Percentiles rank a stretch among this genome's conserved stretches.
Evolutionary conservation across 2,797 vertebrate genomes (phyloP).

Genomic region (Tangara arthus): DNA sequence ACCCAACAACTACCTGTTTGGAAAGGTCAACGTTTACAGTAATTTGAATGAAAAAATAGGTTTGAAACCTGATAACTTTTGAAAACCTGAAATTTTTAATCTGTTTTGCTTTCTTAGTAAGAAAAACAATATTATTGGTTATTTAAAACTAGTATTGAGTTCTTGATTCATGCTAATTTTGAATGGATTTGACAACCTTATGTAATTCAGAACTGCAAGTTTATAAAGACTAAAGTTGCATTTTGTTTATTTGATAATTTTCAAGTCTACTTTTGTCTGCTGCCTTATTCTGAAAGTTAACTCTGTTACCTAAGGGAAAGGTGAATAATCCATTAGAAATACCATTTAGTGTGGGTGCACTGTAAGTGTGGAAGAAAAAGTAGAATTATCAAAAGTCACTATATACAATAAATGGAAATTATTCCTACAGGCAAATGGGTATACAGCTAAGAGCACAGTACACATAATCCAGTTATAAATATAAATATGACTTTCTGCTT

Average conservation of each 20-base stretch:
- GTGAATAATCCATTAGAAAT: constrained; percentile 49
- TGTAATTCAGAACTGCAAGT: not conserved
- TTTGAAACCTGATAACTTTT: not conserved
- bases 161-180: not conserved
- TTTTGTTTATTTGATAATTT: not conserved
- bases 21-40: not conserved
- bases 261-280: not conserved
- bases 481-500: constrained; percentile 58
- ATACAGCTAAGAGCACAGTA: constrained; percentile 29
- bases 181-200: not conserved
- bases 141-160: not conserved
- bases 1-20: not conserved
- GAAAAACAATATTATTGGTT: not conserved
- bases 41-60: not conserved
- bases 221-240: not conserved
- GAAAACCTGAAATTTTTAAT: not conserved
- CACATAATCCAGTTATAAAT: constrained; percentile 59
- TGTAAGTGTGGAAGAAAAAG: not conserved
- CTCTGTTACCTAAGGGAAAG: constrained; percentile 45
- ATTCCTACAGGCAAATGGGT: constrained; percentile 31
- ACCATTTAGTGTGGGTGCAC: not conserved
- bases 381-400: constrained; percentile 48
- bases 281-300: constrained; percentile 23
- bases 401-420: constrained; percentile 57
- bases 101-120: not conserved